Evolutionary conservation across 2,888 invertebrate genomes (phyloP).

Genomic region (Ariolimax columbianus): DNA sequence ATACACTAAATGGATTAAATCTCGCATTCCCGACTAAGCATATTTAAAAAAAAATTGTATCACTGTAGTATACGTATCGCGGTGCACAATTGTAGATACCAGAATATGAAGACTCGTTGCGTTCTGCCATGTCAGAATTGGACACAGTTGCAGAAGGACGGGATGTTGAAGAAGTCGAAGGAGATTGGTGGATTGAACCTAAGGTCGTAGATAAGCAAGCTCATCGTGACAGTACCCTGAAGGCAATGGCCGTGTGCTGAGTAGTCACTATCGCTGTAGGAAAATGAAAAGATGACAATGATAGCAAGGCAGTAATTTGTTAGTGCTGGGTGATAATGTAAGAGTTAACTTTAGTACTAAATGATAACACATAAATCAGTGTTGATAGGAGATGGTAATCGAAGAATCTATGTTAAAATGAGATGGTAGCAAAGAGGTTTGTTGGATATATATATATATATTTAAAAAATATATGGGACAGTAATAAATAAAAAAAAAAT

Average conservation of each 20-base stretch:
- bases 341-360: background rate
- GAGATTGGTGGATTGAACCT: slow-evolving; percentile 23
- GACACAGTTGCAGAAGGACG: slow-evolving; percentile 30
- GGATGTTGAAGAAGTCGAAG: slow-evolving; percentile 32
- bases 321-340: background rate
- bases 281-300: background rate
- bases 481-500: too few relatives aligned
- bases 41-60: too few relatives aligned
- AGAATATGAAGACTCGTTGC: too few relatives aligned
- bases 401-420: background rate
- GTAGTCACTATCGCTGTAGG: background rate
- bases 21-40: too few relatives aligned
- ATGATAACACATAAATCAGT: background rate
- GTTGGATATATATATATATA: background rate
- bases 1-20: too few relatives aligned
- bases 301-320: background rate
- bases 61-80: too few relatives aligned
- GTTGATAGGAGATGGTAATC: background rate
- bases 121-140: too few relatives aligned
- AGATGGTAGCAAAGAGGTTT: background rate
- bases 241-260: slow-evolving; percentile 25
- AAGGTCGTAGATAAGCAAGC: slow-evolving; percentile 23
- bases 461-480: too few relatives aligned
- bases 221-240: slow-evolving; percentile 22
- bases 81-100: too few relatives aligned